Evolutionary conservation across 2,113 vertebrate genomes (phyloP).

Genomic region (Egretta garzetta): DNA sequence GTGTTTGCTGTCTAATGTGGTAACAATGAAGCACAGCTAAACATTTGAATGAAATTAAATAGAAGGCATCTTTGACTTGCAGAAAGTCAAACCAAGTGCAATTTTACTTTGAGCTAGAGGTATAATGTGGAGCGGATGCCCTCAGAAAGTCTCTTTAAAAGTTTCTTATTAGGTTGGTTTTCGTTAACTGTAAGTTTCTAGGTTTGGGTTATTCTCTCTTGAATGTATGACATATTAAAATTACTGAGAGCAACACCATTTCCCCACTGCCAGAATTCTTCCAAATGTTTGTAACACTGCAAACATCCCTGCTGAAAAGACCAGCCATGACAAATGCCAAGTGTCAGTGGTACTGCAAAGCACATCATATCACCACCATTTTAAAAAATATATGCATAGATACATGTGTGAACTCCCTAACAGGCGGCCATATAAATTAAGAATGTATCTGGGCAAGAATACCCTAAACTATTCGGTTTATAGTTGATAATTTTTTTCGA

Average conservation of each 20-base stretch:
- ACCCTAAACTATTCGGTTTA: neutral
- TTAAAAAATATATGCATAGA: neutral
- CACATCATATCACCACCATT: neutral
- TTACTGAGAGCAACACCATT: neutral
- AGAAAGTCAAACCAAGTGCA: conserved; percentile 46
- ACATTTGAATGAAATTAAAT: conserved; percentile 43
- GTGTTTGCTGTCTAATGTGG: conserved; percentile 51
- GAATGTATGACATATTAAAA: neutral
- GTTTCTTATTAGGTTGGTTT: neutral
- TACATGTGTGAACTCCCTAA: neutral
- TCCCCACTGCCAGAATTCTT: neutral
- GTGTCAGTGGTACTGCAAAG: neutral
- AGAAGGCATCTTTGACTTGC: conserved; percentile 18
- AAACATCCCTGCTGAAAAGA: neutral
- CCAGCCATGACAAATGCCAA: neutral
- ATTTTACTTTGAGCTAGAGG: neutral
- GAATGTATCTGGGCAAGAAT: neutral
- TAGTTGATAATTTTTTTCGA: neutral
- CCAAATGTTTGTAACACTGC: neutral
- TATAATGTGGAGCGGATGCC: neutral
- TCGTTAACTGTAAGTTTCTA: neutral
- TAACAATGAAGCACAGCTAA: conserved; percentile 40
- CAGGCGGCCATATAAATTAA: neutral
- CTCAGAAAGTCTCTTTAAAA: neutral
- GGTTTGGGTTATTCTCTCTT: neutral